Evolutionary conservation across 2,113 vertebrate species (phyloP).

Genomic region (Hippoglossus stenolepis): DNA sequence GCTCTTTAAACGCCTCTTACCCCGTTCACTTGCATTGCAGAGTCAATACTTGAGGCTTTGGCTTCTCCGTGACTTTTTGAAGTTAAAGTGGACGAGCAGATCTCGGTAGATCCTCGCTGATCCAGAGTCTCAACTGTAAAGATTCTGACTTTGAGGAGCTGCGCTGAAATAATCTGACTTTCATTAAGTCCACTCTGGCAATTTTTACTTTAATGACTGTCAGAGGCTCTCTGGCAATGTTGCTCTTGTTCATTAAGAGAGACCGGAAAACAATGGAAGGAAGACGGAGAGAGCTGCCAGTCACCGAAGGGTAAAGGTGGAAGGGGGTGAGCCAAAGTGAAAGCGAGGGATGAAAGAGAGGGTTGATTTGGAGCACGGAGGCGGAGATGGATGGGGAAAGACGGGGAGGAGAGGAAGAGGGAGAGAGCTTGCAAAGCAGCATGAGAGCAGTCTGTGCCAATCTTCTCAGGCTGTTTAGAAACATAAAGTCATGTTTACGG

Average conservation of each 20-base stretch:
- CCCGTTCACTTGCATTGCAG: conserved; percentile 2
- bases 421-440: conserved; percentile 22
- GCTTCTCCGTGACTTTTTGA: conserved; percentile 28
- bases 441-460: conserved; percentile 21
- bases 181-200: conserved; percentile 30
- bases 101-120: conserved; percentile 38
- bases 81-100: conserved; percentile 23
- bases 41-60: conserved; percentile 25
- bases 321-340: conserved; percentile 31
- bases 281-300: not conserved
- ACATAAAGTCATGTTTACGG: conserved; percentile 67
- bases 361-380: not conserved
- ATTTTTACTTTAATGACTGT: conserved; percentile 46
- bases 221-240: not conserved
- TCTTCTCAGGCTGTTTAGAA: conserved; percentile 55
- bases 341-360: conserved; percentile 42
- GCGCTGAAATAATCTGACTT: conserved; percentile 46
- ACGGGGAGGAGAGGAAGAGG: not conserved
- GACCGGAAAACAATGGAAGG: not conserved
- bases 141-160: conserved; percentile 46
- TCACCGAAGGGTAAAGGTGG: conserved; percentile 3
- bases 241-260: conserved; percentile 24
- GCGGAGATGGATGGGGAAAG: conserved; percentile 24
- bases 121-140: conserved; percentile 37
- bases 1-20: conserved; percentile 7